Evolutionary conservation across 2,797 vertebrate species (phyloP).

Genomic region (Helicolenus hilgendorfi): DNA sequence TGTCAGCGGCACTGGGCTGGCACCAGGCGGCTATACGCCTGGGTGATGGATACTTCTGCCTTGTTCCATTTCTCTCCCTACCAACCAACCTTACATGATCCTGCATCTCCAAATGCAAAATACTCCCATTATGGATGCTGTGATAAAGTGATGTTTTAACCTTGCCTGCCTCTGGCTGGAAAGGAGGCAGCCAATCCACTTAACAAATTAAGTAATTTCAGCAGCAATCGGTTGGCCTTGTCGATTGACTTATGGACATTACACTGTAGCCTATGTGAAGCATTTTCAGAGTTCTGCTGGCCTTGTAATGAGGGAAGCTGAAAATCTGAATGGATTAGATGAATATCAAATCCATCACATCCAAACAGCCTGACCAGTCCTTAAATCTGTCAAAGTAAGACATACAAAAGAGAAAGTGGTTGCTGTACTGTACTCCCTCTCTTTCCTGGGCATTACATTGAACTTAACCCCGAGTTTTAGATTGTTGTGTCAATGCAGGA

Average conservation of each 20-base stretch:
- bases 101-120: conserved; percentile 70
- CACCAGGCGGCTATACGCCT: neutral
- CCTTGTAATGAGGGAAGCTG: conserved; percentile 21
- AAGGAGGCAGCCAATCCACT: conserved; percentile 70
- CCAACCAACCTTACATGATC: conserved; percentile 43
- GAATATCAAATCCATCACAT: conserved; percentile 45
- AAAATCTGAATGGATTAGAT: conserved; percentile 26
- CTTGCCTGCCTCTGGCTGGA: conserved; percentile 67
- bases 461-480: neutral
- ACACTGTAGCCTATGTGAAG: conserved; percentile 47
- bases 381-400: conserved; percentile 30
- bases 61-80: conserved; percentile 68
- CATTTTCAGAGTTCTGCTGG: conserved; percentile 58
- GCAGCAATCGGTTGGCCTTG: conserved; percentile 70
- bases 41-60: conserved; percentile 57
- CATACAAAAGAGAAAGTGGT: neutral
- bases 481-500: neutral
- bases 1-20: neutral
- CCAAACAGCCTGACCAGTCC: conserved; percentile 9
- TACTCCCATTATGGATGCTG: conserved; percentile 65
- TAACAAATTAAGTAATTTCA: conserved; percentile 76
- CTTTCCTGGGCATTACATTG: neutral
- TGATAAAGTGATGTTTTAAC: conserved; percentile 79
- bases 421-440: neutral
- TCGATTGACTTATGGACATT: conserved; percentile 67